These are phyloP conservation scores for Dicycla oo DNA, from an alignment of 2,888 invertebrate genomes.

Conservation along the genomic window DNA sequence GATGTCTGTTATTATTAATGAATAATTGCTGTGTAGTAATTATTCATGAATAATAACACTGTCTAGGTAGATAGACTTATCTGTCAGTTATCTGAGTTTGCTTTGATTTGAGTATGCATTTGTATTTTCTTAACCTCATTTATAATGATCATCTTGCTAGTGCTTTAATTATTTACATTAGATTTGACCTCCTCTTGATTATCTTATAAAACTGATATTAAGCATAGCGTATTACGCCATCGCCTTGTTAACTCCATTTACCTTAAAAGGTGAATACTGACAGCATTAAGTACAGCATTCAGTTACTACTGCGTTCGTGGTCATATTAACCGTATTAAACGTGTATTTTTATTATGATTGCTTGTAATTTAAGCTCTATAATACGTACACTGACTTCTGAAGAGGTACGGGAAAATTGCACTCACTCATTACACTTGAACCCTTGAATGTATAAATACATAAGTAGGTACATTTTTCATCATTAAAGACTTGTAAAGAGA, in stretches of 20 bases:
- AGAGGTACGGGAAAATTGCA: slow-evolving; percentile 22
- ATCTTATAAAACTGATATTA: not conserved
- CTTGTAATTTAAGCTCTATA: slow-evolving; percentile 58
- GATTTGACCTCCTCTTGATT: not conserved
- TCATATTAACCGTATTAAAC: slow-evolving; percentile 60
- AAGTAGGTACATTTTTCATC: not conserved
- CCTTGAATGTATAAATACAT: slow-evolving; percentile 8
- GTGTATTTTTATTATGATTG: slow-evolving; percentile 65
- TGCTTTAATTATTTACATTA: not conserved
- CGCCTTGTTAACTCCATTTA: slow-evolving; percentile 32
- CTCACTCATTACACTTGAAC: slow-evolving; percentile 1
- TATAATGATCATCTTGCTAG: not conserved
- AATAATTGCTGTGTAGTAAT: slow-evolving; percentile 1
- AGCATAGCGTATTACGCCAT: slow-evolving; percentile 16
- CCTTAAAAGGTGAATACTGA: slow-evolving; percentile 27
- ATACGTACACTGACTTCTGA: slow-evolving; percentile 53
- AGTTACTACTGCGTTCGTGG: slow-evolving; percentile 20
- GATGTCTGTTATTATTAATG: slow-evolving; percentile 29
- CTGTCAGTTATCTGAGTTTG: not conserved
- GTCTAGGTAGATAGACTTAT: too few species aligned
- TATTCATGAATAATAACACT: too few species aligned
- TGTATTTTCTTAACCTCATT: not conserved
- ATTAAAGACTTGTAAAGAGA: slow-evolving; percentile 8
- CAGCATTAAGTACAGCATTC: slow-evolving; percentile 20
- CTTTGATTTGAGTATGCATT: not conserved